These are phyloP conservation scores for Hecatera dysodea DNA, from an alignment of 2,888 invertebrate genomes.

Conservation along the genomic window DNA sequence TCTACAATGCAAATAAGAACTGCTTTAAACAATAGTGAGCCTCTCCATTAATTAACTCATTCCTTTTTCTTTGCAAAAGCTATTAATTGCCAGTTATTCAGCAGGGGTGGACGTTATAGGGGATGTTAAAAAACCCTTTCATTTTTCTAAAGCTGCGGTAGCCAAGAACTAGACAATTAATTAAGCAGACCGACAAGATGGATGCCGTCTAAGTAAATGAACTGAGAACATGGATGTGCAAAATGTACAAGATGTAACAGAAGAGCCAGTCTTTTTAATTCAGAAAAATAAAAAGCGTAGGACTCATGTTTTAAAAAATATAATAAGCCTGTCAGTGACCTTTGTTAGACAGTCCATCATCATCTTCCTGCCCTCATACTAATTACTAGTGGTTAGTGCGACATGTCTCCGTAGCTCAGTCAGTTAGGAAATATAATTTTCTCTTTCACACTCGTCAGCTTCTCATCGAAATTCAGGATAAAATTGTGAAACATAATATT, in stretches of 20 bases:
- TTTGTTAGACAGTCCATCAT: too few relatives aligned
- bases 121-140: constrained; percentile 49
- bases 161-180: constrained; percentile 68
- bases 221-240: constrained; percentile 50
- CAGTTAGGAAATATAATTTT: too few relatives aligned
- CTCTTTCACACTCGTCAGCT: too few relatives aligned
- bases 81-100: constrained; percentile 63
- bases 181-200: constrained; percentile 61
- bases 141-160: constrained; percentile 54
- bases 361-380: too few relatives aligned
- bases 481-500: too few relatives aligned
- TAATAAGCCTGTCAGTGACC: too few relatives aligned
- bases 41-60: constrained; percentile 54
- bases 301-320: too few relatives aligned
- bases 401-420: too few relatives aligned
- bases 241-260: background rate
- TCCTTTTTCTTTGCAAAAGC: constrained; percentile 55
- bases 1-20: constrained; percentile 58
- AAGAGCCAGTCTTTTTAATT: background rate
- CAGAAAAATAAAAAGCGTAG: too few relatives aligned
- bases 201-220: constrained; percentile 62
- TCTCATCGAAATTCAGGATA: too few relatives aligned
- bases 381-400: too few relatives aligned
- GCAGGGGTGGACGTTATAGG: constrained; percentile 46
- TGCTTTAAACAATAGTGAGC: constrained; percentile 59